phyloP scores from a whole-genome alignment of 2,113 vertebrate genomes.

The Corythornis cristatus region DNA sequence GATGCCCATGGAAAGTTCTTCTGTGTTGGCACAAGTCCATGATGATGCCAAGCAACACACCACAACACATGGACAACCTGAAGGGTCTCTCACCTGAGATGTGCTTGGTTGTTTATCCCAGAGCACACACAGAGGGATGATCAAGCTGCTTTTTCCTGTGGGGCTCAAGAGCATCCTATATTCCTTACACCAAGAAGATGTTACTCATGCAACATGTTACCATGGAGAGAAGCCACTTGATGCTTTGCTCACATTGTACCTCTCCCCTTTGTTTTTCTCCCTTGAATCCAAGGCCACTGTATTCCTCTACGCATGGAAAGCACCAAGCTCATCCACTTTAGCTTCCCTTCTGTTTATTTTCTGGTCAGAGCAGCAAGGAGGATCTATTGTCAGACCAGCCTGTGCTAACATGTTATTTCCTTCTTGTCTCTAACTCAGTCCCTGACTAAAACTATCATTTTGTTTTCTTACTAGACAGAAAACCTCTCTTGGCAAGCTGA shows the following conservation, averaged over 20 bases:
- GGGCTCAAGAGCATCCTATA: neutral
- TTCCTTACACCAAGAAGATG: neutral
- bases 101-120: neutral
- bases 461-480: neutral
- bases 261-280: conserved; percentile 31
- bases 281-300: conserved; percentile 38
- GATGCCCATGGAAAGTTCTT: neutral
- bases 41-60: neutral
- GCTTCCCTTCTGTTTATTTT: neutral
- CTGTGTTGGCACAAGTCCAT: neutral
- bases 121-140: neutral
- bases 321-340: neutral
- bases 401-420: neutral
- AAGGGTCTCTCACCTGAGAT: neutral
- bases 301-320: neutral
- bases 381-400: neutral
- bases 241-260: neutral
- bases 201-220: neutral
- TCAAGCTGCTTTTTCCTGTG: neutral
- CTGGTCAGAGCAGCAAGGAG: neutral
- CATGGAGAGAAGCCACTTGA: conserved; percentile 50
- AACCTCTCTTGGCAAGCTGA: neutral
- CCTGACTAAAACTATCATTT: neutral
- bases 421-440: neutral
- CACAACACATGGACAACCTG: neutral